These are phyloP conservation scores for Mola mola DNA, from an alignment of 2,113 vertebrate genomes.

Conservation along the genomic window DNA sequence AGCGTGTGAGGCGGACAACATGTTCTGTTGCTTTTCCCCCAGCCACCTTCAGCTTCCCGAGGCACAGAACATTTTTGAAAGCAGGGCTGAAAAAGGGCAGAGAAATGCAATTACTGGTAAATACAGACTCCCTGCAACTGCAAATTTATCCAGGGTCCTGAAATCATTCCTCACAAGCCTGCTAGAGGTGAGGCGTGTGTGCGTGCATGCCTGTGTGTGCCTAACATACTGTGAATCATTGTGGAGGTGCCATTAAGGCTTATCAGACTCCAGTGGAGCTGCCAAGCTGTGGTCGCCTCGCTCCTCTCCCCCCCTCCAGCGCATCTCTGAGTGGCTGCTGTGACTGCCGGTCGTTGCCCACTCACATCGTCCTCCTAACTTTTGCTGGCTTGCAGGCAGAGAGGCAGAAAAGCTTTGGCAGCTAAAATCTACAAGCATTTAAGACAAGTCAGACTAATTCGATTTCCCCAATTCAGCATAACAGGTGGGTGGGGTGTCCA, in stretches of 20 bases:
- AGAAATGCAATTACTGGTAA: conserved; percentile 83
- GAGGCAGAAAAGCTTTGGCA: conserved; percentile 59
- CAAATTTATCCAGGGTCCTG: conserved; percentile 70
- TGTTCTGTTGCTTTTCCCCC: conserved; percentile 65
- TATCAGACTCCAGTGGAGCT: conserved; percentile 71
- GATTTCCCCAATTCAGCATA: conserved; percentile 64
- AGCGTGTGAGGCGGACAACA: conserved; percentile 54
- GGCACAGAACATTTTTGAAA: conserved; percentile 68
- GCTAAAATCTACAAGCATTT: conserved; percentile 55
- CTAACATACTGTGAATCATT: conserved; percentile 66
- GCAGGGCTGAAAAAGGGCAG: conserved; percentile 65
- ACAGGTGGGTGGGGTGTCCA: conserved; percentile 32
- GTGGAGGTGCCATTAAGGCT: conserved; percentile 77
- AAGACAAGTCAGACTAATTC: conserved; percentile 65
- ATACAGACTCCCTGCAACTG: conserved; percentile 79
- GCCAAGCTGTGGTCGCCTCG: conserved; percentile 62
- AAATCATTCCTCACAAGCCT: conserved; percentile 73
- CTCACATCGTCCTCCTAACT: conserved; percentile 49
- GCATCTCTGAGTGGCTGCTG: conserved; percentile 61
- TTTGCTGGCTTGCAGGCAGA: conserved; percentile 54
- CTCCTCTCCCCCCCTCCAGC: conserved; percentile 52
- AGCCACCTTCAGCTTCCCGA: conserved; percentile 73
- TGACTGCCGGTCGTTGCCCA: conserved; percentile 52
- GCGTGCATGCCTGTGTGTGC: conserved; percentile 15
- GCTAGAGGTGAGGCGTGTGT: conserved; percentile 41